Evolutionary conservation across 2,797 vertebrate genomes (phyloP).

Genomic region (Lepilemur septentrionalis): DNA sequence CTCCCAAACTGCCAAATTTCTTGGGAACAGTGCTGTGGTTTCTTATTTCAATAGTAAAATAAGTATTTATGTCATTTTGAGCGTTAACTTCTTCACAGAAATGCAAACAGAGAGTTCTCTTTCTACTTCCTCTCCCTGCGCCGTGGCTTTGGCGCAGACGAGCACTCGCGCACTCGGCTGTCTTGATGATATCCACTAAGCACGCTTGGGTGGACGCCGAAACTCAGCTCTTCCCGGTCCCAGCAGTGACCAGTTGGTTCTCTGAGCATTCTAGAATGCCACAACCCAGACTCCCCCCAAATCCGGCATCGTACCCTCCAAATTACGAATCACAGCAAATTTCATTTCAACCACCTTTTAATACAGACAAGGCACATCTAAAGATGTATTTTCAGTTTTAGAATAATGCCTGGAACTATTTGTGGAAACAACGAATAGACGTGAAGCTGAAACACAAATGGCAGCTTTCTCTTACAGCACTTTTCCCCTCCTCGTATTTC

Average conservation of each 20-base stretch:
- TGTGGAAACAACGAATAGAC: neutral
- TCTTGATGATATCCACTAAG: neutral
- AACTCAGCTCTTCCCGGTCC: neutral
- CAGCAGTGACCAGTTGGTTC: neutral
- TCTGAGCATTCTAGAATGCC: neutral
- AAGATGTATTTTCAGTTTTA: neutral
- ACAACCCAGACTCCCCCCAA: neutral
- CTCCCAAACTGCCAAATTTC: neutral
- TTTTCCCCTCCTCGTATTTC: neutral
- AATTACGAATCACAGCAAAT: neutral
- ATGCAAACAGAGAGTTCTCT: neutral
- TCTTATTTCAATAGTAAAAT: neutral
- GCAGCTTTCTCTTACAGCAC: neutral
- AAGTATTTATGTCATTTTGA: neutral
- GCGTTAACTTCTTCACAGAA: neutral
- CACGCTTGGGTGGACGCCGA: fast-evolving
- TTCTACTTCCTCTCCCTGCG: neutral
- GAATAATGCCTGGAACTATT: neutral
- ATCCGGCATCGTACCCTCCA: neutral
- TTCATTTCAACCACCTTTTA: neutral
- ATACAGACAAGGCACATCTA: neutral
- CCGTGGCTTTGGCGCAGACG: neutral
- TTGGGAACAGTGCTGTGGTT: neutral
- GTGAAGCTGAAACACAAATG: neutral
- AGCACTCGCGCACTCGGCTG: neutral